phyloP scores from a whole-genome alignment of 2,113 vertebrate species.

The Pluvianellus socialis region DNA sequence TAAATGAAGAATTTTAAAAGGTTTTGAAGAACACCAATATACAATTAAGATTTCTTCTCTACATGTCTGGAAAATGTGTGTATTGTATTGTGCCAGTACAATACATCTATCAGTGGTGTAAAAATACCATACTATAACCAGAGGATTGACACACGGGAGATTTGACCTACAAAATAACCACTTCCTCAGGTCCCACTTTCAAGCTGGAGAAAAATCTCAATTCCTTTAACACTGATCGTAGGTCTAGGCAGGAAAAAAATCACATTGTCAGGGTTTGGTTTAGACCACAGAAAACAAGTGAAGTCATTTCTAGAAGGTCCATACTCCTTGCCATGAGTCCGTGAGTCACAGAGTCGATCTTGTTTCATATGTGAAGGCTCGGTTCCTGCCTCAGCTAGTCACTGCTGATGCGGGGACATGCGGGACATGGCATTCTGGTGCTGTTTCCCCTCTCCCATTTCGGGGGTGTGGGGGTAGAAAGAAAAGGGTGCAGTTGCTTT shows the following conservation, averaged over 20 bases:
- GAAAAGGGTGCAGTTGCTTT: not conserved
- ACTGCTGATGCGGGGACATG: not conserved
- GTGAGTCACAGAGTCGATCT: slow-evolving; percentile 16
- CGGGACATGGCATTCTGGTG: not conserved
- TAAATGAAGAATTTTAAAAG: not conserved
- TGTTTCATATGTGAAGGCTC: not conserved
- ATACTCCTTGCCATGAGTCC: not conserved
- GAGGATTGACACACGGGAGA: not conserved
- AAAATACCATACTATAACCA: not conserved
- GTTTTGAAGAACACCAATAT: not conserved
- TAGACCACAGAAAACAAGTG: not conserved
- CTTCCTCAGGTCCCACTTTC: not conserved
- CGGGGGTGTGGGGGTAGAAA: not conserved
- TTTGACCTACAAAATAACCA: not conserved
- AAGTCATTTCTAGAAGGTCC: not conserved
- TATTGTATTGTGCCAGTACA: not conserved
- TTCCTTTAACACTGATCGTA: not conserved
- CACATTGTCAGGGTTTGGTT: not conserved
- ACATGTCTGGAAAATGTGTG: not conserved
- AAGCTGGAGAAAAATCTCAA: not conserved
- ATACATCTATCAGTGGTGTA: not conserved
- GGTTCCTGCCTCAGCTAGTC: not conserved
- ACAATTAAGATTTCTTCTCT: not conserved
- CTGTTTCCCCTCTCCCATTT: not conserved
- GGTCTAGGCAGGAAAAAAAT: not conserved